Evolutionary conservation across 2,113 vertebrate species (phyloP).

Genomic region (Aramus guarauna): DNA sequence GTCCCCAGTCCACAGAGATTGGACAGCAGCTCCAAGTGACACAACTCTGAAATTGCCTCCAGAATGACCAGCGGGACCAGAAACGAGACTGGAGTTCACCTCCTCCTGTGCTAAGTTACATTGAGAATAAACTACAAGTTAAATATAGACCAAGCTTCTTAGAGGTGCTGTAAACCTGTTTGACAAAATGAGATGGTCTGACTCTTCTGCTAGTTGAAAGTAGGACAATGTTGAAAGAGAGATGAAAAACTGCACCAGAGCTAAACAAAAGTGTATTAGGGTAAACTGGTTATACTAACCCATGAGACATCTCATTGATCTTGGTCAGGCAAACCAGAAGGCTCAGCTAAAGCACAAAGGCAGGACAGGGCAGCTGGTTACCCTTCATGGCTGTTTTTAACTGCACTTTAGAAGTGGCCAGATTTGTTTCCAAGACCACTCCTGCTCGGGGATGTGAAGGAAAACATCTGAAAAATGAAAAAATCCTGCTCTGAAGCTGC

Average conservation of each 20-base stretch:
- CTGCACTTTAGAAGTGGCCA: neutral
- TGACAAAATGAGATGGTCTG: conserved; percentile 31
- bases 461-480: neutral
- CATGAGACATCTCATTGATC: neutral
- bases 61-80: neutral
- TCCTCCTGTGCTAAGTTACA: neutral
- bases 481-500: neutral
- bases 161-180: conserved; percentile 38
- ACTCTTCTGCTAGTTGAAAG: neutral
- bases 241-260: neutral
- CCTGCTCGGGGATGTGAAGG: neutral
- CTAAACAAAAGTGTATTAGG: neutral
- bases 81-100: neutral
- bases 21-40: neutral
- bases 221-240: neutral
- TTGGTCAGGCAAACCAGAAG: neutral
- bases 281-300: neutral
- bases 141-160: conserved; percentile 36
- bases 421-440: neutral
- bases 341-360: neutral
- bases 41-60: neutral
- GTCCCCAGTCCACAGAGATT: neutral
- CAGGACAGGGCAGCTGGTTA: neutral
- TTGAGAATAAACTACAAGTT: neutral
- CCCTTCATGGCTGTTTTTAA: neutral